Conservation (phyloP, 2,888 invertebrate genomes). For the Rhodophaea formosa region DNA sequence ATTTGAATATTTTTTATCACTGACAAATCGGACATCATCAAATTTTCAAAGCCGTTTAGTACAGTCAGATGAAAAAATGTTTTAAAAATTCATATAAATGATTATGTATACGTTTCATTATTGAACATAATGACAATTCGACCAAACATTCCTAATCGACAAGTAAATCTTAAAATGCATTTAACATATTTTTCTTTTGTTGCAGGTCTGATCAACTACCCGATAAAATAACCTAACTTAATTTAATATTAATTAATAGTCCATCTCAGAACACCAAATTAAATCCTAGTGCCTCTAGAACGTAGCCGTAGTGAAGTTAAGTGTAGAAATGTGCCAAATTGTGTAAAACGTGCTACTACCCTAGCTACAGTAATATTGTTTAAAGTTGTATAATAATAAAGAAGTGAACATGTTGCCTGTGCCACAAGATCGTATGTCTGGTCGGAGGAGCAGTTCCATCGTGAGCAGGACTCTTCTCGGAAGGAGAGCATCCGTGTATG, state of each 20-base stretch:
- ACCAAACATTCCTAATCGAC: too few species aligned
- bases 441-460: slow-evolving; percentile 84
- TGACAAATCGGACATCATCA: too few species aligned
- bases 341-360: slow-evolving; percentile 2
- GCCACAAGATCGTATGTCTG: slow-evolving; percentile 80
- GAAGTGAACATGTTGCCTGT: slow-evolving; percentile 69
- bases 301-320: slow-evolving; percentile 16
- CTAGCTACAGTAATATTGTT: neutral
- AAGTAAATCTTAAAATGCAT: neutral
- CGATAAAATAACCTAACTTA: neutral
- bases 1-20: too few species aligned
- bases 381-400: neutral
- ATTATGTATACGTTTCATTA: too few species aligned
- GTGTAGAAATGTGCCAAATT: slow-evolving; percentile 10
- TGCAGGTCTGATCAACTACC: neutral
- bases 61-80: too few species aligned
- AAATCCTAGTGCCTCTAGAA: slow-evolving; percentile 43
- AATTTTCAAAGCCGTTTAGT: too few species aligned
- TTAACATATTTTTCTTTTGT: neutral
- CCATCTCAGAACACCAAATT: slow-evolving; percentile 26
- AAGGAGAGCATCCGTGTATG: slow-evolving; percentile 84
- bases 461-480: slow-evolving; percentile 84
- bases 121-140: too few species aligned
- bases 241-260: neutral
- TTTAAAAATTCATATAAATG: too few species aligned